Percentiles rank a stretch among this genome's conserved stretches.
Evolutionary conservation across 1,140 invertebrate genomes (phyloP).

Genomic region (Paramacrobiotus metropolitanus): DNA sequence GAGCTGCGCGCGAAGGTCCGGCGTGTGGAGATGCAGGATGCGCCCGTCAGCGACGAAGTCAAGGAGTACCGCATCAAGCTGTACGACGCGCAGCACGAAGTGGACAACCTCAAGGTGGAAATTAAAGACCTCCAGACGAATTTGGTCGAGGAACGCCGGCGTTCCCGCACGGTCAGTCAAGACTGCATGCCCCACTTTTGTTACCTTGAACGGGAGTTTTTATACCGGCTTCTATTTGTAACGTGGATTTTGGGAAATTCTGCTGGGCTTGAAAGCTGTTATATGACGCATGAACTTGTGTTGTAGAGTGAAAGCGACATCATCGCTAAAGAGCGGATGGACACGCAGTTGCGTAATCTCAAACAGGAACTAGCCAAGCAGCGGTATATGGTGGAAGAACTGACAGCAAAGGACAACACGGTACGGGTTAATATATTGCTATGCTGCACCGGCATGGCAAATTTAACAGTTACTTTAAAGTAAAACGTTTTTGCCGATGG

Average conservation of each 20-base stretch:
- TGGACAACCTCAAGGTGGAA: not conserved
- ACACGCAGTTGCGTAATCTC: not conserved
- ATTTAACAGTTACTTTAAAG: no score
- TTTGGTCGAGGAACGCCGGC: not conserved
- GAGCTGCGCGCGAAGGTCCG: not conserved
- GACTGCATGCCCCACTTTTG: no score
- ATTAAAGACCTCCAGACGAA: not conserved
- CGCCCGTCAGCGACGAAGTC: not conserved
- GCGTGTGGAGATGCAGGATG: not conserved
- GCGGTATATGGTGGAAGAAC: conserved; percentile 2
- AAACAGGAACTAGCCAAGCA: not conserved
- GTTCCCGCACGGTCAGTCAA: no score
- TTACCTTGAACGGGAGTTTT: no score
- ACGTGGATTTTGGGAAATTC: no score
- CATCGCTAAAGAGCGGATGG: not conserved
- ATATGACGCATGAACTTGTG: no score
- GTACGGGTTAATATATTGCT: not conserved
- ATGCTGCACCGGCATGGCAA: not conserved
- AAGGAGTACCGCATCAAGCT: not conserved
- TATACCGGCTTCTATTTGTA: no score
- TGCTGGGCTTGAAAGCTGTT: no score
- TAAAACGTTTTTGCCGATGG: not conserved
- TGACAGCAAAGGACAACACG: not conserved
- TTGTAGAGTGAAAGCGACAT: not conserved
- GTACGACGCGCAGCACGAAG: not conserved